Evolutionary conservation across 1,140 invertebrate genomes (phyloP), one percentile per base, ranked within the genome.

Genomic region (Brachionus sp.): DNA sequence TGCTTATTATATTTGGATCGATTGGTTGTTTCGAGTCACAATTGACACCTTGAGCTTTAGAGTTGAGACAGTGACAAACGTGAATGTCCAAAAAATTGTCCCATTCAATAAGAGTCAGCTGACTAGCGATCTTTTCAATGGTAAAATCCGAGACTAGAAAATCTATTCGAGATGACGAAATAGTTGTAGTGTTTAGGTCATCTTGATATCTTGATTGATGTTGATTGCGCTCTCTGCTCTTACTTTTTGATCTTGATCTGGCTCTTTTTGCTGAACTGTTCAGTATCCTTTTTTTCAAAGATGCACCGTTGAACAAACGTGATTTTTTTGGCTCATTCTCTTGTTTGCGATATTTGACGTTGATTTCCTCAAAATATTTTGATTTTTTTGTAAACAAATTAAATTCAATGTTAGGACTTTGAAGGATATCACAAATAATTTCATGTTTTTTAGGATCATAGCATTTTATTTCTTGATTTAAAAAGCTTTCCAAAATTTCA

Each of bases 1-100:
- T 62, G 50, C 13, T 62, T 39, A 80, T 80, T 3, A 42, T 80
- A 16, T 80, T 80, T 7, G 77, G 77, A 66, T 80, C 77, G 33
- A 80, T 80, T 25, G 77, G 77, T 23, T 62, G 62, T 39, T 50
- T 80, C 3, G 50, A 80, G 33, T 80, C 77, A 64, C 62, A 80
- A 23, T 80, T 80, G 35, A 80, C 50, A 23, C 77, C 77, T 80
- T 80, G 77, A 7, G 77, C 77, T 57, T 80, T 80, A 19, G 77
- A 80, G 25, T 80, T 80, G 0, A 80, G 33, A 44, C 77, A 80
- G 25, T 80, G 77, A 23, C 77, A 80, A 10, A 80, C 77, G 42
- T 80, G 77, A 29, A 80, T 80, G n/a, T 80, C 77, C 19, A 80
- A 66, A 44, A 80, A 80, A 66, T 80, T 80, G 33, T 80, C 77